These are phyloP conservation scores for Peromyscus polionotus DNA, from an alignment of 2,113 vertebrate genomes.

Conservation along the genomic window DNA sequence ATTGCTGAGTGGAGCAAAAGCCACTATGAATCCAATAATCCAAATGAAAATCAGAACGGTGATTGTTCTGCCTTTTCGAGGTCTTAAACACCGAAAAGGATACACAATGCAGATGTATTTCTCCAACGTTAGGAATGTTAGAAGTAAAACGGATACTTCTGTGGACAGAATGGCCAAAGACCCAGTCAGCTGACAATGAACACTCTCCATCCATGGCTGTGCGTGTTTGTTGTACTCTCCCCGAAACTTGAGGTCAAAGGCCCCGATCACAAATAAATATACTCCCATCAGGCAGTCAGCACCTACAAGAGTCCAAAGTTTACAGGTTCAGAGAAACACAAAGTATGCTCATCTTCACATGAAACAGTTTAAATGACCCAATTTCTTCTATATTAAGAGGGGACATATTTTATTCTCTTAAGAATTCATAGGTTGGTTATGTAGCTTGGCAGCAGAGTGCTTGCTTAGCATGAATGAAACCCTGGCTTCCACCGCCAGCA, in stretches of 20 bases:
- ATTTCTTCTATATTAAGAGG: not conserved
- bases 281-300: conserved; percentile 98
- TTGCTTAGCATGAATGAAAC: no score
- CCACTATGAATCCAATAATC: conserved; percentile 94
- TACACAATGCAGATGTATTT: conserved; percentile 99
- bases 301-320: conserved; percentile 87
- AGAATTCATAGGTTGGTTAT: not conserved
- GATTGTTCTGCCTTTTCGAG: conserved; percentile 93
- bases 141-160: conserved; percentile 97
- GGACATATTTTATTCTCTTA: not conserved
- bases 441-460: not conserved
- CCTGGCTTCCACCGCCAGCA: not conserved
- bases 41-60: conserved; percentile 94
- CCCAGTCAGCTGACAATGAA: conserved; percentile 94
- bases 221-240: conserved; percentile 98
- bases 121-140: conserved; percentile 98
- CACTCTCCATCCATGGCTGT: conserved; percentile 97
- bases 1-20: conserved; percentile 94
- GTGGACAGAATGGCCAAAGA: conserved; percentile 98
- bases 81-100: conserved; percentile 96
- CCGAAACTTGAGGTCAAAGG: conserved; percentile 96
- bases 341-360: not conserved
- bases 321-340: conserved; percentile 73
- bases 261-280: conserved; percentile 97
- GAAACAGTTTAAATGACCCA: conserved; percentile 1